phyloP scores from a whole-genome alignment of 2,888 invertebrate species.

The Acleris sparsana region DNA sequence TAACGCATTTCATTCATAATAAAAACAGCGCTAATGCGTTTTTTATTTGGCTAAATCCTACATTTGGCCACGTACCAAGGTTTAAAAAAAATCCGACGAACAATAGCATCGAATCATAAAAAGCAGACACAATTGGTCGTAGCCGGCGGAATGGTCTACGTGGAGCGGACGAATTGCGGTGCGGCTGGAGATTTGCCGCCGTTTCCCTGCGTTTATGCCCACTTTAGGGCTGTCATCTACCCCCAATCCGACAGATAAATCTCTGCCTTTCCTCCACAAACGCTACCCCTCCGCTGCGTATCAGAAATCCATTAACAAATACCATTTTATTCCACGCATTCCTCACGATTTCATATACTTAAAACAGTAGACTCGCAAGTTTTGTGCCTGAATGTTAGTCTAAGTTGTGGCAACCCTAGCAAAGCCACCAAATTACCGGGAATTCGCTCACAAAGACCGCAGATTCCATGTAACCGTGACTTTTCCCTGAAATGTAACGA shows the following conservation, averaged over 20 bases:
- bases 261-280: constrained; percentile 4
- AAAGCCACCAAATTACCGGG: constrained; percentile 51
- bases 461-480: constrained; percentile 50
- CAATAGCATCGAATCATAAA: constrained; percentile 54
- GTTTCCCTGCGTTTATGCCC: constrained; percentile 34
- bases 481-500: constrained; percentile 53
- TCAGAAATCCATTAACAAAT: constrained; percentile 30
- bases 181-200: constrained; percentile 51
- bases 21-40: constrained; percentile 31
- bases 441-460: constrained; percentile 58
- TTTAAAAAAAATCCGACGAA: constrained; percentile 50
- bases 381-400: constrained; percentile 1
- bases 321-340: constrained; percentile 11
- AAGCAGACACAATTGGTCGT: constrained; percentile 57
- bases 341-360: constrained; percentile 4
- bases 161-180: constrained; percentile 51
- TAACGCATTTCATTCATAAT: constrained; percentile 25
- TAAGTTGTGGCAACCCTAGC: constrained; percentile 26
- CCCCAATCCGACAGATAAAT: constrained; percentile 19
- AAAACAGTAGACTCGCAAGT: constrained; percentile 1
- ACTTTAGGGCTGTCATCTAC: constrained; percentile 32
- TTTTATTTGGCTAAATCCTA: constrained; percentile 29
- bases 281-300: background rate
- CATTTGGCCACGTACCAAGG: constrained; percentile 33
- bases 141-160: constrained; percentile 50